Conservation (phyloP, 2,797 vertebrate species). For the Danionella dracula region DNA sequence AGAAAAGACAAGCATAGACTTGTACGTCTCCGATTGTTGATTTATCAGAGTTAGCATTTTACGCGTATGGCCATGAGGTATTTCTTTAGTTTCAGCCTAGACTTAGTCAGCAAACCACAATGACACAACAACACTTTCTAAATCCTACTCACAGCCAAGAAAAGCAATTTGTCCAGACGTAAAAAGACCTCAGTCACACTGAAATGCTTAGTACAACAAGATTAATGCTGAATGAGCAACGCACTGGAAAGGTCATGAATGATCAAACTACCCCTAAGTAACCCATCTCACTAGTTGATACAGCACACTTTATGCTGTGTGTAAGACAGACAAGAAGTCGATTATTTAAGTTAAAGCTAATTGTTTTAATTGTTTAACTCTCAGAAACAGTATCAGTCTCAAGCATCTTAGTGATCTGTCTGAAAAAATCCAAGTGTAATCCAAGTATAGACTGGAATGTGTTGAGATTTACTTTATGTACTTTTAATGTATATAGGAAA, state of each 20-base stretch:
- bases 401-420: too few relatives aligned
- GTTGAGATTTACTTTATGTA: too few relatives aligned
- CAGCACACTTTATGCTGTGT: neutral
- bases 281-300: neutral
- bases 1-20: conserved; percentile 3
- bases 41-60: conserved; percentile 33
- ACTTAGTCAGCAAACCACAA: conserved; percentile 48
- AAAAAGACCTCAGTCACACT: neutral
- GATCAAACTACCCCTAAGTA: neutral
- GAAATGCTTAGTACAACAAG: neutral
- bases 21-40: conserved; percentile 7
- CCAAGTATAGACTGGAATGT: too few relatives aligned
- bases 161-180: conserved; percentile 1
- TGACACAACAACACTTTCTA: conserved; percentile 30
- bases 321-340: neutral
- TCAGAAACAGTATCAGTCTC: neutral
- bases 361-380: too few relatives aligned
- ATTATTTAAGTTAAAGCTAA: too few relatives aligned
- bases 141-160: conserved; percentile 26
- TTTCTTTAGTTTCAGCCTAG: conserved; percentile 20
- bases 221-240: neutral
- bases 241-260: neutral
- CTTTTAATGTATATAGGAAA: too few relatives aligned
- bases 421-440: too few relatives aligned
- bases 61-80: conserved; percentile 7